Conservation (phyloP, 2,888 invertebrate genomes). For the Slavum lentiscoides region DNA sequence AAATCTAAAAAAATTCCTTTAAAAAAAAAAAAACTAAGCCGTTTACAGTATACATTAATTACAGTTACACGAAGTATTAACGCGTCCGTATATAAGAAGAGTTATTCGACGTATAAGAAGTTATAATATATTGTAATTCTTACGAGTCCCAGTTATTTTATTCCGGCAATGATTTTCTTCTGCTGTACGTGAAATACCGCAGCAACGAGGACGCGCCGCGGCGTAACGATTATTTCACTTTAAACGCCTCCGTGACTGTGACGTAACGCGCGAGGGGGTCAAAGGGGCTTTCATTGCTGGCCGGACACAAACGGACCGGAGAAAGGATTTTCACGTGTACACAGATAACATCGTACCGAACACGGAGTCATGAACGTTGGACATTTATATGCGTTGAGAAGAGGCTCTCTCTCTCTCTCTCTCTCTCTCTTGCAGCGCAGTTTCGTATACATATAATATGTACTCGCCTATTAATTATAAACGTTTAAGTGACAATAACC, state of each 20-base stretch:
- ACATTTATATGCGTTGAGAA: neutral
- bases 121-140: too few species aligned
- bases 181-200: too few species aligned
- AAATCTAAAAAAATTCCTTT: too few species aligned
- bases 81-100: too few species aligned
- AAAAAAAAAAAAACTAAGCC: too few species aligned
- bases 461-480: neutral
- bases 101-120: too few species aligned
- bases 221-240: conserved; percentile 31
- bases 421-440: neutral
- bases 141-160: too few species aligned
- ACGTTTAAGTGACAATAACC: neutral
- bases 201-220: neutral
- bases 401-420: conserved; percentile 13
- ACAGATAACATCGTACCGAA: conserved; percentile 23
- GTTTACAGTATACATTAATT: too few species aligned
- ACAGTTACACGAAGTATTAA: too few species aligned
- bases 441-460: neutral
- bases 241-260: conserved; percentile 36
- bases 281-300: conserved; percentile 37
- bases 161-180: too few species aligned
- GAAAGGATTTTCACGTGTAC: conserved; percentile 35
- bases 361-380: conserved; percentile 21
- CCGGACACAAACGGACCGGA: neutral
- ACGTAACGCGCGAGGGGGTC: conserved; percentile 24